These are phyloP conservation scores for Bibio marci DNA, from an alignment of 2,888 invertebrate genomes.

Conservation along the genomic window DNA sequence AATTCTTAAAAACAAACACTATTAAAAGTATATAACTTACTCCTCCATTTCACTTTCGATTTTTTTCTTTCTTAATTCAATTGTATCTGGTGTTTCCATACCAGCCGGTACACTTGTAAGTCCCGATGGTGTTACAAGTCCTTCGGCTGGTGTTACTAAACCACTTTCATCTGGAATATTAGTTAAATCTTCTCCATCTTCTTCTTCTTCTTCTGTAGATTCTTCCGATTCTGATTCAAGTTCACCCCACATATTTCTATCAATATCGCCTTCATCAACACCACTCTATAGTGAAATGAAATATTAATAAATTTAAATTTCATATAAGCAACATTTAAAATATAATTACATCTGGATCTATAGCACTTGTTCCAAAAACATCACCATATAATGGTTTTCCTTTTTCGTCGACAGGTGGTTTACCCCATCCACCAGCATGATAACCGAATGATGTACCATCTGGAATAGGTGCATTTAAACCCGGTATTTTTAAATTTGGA, in stretches of 20 bases:
- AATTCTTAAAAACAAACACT: conserved; percentile 3
- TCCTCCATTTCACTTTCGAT: conserved; percentile 93
- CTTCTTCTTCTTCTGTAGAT: conserved; percentile 44
- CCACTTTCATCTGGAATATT: conserved; percentile 56
- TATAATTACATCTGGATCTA: conserved; percentile 48
- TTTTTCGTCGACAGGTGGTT: conserved; percentile 96
- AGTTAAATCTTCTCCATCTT: conserved; percentile 39
- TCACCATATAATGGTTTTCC: conserved; percentile 98
- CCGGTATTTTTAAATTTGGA: conserved; percentile 94
- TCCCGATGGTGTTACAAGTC: conserved; percentile 88
- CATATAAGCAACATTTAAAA: conserved; percentile 1
- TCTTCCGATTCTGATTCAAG: conserved; percentile 68
- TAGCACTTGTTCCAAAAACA: conserved; percentile 78
- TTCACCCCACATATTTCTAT: conserved; percentile 93
- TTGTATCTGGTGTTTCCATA: conserved; percentile 96
- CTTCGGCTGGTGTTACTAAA: conserved; percentile 83
- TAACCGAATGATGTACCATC: conserved; percentile 96
- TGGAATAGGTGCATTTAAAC: conserved; percentile 95
- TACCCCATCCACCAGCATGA: conserved; percentile 99
- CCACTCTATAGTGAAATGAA: conserved; percentile 29
- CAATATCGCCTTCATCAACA: conserved; percentile 73
- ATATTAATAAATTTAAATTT: conserved; percentile 1
- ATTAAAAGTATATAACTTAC: conserved; percentile 29
- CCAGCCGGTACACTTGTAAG: conserved; percentile 82
- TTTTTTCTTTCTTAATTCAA: conserved; percentile 92